phyloP scores from a whole-genome alignment of 2,797 vertebrate species.

The Sebastes diploproa region DNA sequence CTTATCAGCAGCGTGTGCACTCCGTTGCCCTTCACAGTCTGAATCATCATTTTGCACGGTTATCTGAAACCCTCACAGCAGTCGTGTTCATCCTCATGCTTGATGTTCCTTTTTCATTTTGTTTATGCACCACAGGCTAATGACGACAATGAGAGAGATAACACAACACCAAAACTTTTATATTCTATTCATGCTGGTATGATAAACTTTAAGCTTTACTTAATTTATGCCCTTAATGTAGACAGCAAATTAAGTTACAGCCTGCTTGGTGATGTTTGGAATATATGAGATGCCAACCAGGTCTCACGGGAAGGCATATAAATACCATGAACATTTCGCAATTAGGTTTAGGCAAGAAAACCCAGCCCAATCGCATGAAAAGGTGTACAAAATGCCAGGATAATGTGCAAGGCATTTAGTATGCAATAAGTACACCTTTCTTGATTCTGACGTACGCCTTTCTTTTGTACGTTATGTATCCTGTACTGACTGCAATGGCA shows the following conservation, averaged over 20 bases:
- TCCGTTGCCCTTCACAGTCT: conserved; percentile 12
- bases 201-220: background rate
- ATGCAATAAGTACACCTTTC: too few relatives aligned
- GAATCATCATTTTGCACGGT: conserved; percentile 22
- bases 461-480: too few relatives aligned
- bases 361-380: too few relatives aligned
- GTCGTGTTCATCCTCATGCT: background rate
- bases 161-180: background rate
- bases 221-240: background rate
- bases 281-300: background rate
- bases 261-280: background rate
- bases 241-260: background rate
- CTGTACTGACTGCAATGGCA: too few relatives aligned
- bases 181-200: background rate
- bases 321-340: too few relatives aligned
- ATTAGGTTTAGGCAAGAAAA: too few relatives aligned
- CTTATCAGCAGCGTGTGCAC: conserved; percentile 9
- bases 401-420: too few relatives aligned
- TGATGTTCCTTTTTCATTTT: conserved; percentile 7
- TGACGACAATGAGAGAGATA: background rate
- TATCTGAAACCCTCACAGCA: conserved; percentile 4
- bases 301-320: too few relatives aligned
- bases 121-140: background rate
- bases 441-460: too few relatives aligned
- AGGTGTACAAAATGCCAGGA: too few relatives aligned